Conservation (phyloP, 2,113 vertebrate species). For the Chaetorhynchus papuensis region DNA sequence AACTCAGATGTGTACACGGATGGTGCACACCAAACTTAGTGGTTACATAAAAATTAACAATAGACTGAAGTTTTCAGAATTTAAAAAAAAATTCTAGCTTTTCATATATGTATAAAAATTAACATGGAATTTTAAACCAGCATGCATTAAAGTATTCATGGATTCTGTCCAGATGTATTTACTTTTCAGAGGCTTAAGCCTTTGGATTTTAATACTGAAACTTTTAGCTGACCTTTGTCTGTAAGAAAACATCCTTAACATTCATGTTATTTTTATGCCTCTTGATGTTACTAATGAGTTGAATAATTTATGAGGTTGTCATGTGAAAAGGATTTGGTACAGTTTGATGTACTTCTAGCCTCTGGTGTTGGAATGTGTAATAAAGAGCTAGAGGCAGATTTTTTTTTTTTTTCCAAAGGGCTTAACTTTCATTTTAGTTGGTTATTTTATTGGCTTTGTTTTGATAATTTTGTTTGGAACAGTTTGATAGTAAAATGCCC, state of each 20-base stretch:
- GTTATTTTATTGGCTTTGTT: conserved; percentile 17
- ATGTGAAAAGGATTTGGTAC: conserved; percentile 83
- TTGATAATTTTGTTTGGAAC: conserved; percentile 44
- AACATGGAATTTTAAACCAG: not conserved
- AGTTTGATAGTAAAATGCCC: conserved; percentile 38
- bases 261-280: conserved; percentile 77
- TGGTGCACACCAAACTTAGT: not conserved
- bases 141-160: not conserved
- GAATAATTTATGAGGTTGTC: conserved; percentile 93
- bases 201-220: conserved; percentile 65
- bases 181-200: conserved; percentile 53
- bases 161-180: conserved; percentile 32
- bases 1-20: not conserved
- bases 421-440: conserved; percentile 55
- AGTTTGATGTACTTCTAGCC: conserved; percentile 79
- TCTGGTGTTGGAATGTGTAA: conserved; percentile 79
- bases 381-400: conserved; percentile 70
- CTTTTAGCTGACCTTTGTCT: conserved; percentile 69
- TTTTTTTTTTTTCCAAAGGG: conserved; percentile 44
- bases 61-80: not conserved
- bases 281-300: conserved; percentile 84
- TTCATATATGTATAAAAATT: not conserved
- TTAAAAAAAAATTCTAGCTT: not conserved
- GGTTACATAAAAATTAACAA: not conserved
- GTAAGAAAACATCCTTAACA: conserved; percentile 79